Conservation (phyloP, 1,140 invertebrate species). For the Drosophila parabipectinata region DNA sequence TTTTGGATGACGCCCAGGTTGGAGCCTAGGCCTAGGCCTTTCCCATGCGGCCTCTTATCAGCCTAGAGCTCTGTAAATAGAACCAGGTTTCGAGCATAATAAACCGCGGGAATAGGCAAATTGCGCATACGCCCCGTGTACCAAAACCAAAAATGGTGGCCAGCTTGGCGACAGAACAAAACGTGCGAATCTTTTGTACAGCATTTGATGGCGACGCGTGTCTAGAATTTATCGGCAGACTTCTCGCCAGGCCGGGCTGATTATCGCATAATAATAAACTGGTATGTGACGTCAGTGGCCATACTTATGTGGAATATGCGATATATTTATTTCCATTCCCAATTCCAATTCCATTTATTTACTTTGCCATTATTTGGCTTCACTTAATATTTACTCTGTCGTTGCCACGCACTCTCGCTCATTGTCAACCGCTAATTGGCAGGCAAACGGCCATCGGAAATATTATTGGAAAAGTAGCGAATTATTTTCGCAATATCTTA, state of each 20-base stretch:
- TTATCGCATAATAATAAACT: constrained; percentile 63
- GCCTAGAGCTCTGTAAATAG: constrained; percentile 39
- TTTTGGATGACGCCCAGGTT: constrained; percentile 1
- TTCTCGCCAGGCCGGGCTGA: constrained; percentile 32
- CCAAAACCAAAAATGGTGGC: constrained; percentile 46
- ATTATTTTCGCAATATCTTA: constrained; percentile 27
- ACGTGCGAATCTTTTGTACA: constrained; percentile 59
- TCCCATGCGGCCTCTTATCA: constrained; percentile 55
- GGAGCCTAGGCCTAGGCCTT: constrained; percentile 13
- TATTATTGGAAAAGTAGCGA: constrained; percentile 23
- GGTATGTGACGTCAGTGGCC: constrained; percentile 61
- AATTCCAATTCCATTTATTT: constrained; percentile 31
- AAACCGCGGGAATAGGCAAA: constrained; percentile 16
- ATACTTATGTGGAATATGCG: neutral
- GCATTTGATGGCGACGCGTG: constrained; percentile 49
- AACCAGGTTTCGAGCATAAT: constrained; percentile 27
- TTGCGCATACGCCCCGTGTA: constrained; percentile 62
- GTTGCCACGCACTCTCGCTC: constrained; percentile 45
- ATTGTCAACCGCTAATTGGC: constrained; percentile 52
- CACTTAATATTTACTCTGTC: constrained; percentile 31
- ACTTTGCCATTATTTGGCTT: constrained; percentile 30
- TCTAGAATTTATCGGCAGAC: constrained; percentile 67
- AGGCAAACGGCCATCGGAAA: constrained; percentile 29
- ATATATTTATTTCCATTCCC: constrained; percentile 26
- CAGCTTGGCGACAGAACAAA: constrained; percentile 43